phyloP scores from a whole-genome alignment of 2,113 vertebrate species.

The Antechinus stuartii region DNA sequence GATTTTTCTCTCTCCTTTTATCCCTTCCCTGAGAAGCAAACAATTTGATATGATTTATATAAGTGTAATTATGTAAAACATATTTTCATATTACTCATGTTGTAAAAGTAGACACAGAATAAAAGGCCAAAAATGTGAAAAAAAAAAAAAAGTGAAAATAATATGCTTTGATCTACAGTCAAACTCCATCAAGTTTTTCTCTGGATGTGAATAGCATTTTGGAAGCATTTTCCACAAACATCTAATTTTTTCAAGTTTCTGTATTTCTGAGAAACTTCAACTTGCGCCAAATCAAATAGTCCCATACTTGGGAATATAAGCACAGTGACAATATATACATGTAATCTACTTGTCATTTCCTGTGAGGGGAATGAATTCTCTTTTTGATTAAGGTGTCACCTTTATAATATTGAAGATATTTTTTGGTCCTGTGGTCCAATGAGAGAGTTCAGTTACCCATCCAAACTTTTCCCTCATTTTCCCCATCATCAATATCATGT shows the following conservation, averaged over 20 bases:
- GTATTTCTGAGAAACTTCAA: constrained; percentile 25
- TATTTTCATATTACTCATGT: no score
- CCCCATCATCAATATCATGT: constrained; percentile 87
- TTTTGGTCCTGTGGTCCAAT: constrained; percentile 72
- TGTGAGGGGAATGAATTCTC: neutral
- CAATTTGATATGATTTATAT: no score
- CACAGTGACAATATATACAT: constrained; percentile 3
- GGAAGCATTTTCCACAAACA: constrained; percentile 17
- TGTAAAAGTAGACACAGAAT: no score
- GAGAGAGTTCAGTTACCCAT: constrained; percentile 90
- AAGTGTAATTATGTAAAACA: no score
- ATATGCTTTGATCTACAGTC: neutral
- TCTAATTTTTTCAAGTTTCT: constrained; percentile 10
- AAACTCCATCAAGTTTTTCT: constrained; percentile 29
- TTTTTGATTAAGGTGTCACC: constrained; percentile 77
- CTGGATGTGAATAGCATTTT: constrained; percentile 36
- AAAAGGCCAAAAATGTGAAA: no score
- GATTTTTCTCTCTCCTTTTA: no score
- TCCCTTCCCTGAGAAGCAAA: no score
- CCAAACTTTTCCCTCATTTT: constrained; percentile 90
- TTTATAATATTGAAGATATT: constrained; percentile 87
- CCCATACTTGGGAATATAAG: neutral
- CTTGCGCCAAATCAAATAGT: neutral
- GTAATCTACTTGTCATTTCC: neutral
- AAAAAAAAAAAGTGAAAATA: no score